A percentile compares a stretch with the other conserved stretches of the same genome.
Evolutionary conservation across 1,140 invertebrate genomes (phyloP).

Genomic region (Bombus confusus): DNA sequence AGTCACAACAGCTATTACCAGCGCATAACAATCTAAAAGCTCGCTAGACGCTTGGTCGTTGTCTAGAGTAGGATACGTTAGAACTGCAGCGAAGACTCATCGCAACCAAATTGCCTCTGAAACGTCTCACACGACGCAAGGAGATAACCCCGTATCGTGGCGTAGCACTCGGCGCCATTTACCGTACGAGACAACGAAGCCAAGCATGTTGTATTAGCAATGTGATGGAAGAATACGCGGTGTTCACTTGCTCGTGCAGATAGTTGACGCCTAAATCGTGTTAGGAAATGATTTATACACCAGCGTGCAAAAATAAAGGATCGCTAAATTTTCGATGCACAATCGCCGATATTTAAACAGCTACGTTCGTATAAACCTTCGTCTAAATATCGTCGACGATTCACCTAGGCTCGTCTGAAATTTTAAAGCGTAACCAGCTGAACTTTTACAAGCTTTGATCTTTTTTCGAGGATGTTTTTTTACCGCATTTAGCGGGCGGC

Average conservation of each 20-base stretch:
- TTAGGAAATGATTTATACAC: no score
- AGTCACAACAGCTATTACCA: not conserved
- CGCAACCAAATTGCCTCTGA: constrained; percentile 56
- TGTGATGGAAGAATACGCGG: constrained; percentile 33
- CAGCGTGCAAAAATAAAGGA: no score
- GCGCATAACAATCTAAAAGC: not conserved
- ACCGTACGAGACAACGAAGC: constrained; percentile 6
- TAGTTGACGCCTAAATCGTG: not conserved
- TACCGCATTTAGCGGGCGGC: no score
- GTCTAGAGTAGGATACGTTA: not conserved
- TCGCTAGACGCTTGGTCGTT: not conserved
- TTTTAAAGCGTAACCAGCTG: no score
- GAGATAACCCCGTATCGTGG: constrained; percentile 50
- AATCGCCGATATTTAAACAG: no score
- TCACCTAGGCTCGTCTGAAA: no score
- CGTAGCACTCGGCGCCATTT: constrained; percentile 10
- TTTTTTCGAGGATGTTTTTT: no score
- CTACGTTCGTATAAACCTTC: no score
- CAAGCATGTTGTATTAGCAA: constrained; percentile 10
- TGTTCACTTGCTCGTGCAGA: constrained; percentile 10
- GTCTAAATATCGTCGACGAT: no score
- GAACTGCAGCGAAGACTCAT: constrained; percentile 27
- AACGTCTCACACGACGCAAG: constrained; percentile 41
- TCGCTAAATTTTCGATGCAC: no score
- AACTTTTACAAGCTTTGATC: no score